Evolutionary conservation across 2,113 vertebrate species (phyloP).

Genomic region (Sardina pilchardus): DNA sequence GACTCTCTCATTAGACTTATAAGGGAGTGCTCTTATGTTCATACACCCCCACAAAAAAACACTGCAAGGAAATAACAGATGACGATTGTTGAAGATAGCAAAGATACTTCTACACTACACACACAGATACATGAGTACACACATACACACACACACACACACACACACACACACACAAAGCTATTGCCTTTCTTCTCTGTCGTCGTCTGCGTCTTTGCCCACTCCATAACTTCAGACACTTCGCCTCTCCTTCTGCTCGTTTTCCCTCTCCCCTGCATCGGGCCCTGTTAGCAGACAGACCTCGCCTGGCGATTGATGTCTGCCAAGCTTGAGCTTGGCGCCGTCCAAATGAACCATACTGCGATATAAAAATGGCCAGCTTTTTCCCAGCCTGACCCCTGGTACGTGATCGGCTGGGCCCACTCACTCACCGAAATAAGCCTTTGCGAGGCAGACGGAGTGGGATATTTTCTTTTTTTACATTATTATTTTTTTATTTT

Average conservation of each 20-base stretch:
- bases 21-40: neutral
- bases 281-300: neutral
- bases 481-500: slow-evolving; percentile 9
- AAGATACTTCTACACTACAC: neutral
- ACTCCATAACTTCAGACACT: neutral
- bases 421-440: slow-evolving; percentile 13
- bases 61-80: neutral
- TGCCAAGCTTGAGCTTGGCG: neutral
- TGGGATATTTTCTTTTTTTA: neutral
- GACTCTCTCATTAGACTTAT: neutral
- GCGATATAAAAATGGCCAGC: slow-evolving; percentile 24
- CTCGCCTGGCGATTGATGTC: neutral
- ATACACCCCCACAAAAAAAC: neutral
- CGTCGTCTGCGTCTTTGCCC: neutral
- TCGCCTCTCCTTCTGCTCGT: neutral
- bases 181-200: neutral
- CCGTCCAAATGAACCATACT: neutral
- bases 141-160: neutral
- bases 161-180: slow-evolving; percentile 8
- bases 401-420: neutral
- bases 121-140: neutral
- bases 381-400: slow-evolving; percentile 23
- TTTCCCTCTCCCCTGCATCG: neutral
- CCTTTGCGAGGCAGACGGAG: slow-evolving; percentile 28
- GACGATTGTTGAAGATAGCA: neutral